Evolutionary conservation across 2,888 invertebrate genomes (phyloP), one percentile per base, ranked within the genome.

Genomic region (Synanthedon myopaeformis): DNA sequence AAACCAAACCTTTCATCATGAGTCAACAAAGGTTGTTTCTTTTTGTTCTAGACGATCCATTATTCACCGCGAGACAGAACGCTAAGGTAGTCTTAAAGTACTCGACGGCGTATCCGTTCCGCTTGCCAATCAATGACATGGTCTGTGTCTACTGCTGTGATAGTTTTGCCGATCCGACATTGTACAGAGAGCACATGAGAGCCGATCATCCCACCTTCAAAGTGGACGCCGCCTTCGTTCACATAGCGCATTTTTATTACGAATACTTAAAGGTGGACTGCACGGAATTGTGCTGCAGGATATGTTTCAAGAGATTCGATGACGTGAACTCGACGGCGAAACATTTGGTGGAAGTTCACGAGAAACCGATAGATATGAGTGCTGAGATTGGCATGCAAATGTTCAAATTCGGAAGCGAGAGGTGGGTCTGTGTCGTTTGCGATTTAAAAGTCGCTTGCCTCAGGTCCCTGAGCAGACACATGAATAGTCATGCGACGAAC

Each of bases 21-120:
- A 45, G 45, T 45, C 45, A 45, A 45, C 45, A 45, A 13, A 45
- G 45, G 41, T 13, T 17, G 14, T 42, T 19, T 52, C 10, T 11
- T 41, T 82, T 80, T 81, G 82, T 82, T 82, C 74, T 82, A 82
- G 81, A 75, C 68, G 71, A 74, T 72, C 69, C 70, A 69, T 71
- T 76, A 72, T 57, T 67, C 70, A 63, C 70, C 70, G 72, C 76
- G 61, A 75, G 78, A 69, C 69, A 62, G 70, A 82, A 82, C 69
- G 80, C 82, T 57, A 70, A 74, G 69, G 62, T 71, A 60, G 65
- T 82, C 55, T 65, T 82, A 66, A 70, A 73, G 66, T 73, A 75
- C 66, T 61, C 77, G 41, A 81, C 82, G 51, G 74, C 72, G 59
- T 79, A 74, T 65, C 82, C 82, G 52, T 82, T 82, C 72, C 73